phyloP scores from a whole-genome alignment of 2,797 vertebrate species.

The Bovichtus diacanthus region DNA sequence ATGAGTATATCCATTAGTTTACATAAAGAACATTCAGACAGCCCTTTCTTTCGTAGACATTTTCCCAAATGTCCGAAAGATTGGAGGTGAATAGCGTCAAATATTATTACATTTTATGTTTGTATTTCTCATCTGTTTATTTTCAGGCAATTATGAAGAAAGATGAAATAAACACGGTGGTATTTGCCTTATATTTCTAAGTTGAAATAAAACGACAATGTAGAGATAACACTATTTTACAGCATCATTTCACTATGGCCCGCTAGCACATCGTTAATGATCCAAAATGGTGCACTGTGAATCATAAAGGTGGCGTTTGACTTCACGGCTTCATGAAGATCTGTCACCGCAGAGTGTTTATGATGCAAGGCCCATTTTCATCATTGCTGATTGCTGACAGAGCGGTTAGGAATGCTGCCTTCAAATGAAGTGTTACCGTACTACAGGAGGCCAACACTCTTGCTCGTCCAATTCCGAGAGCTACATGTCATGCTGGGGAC shows the following conservation, averaged over 20 bases:
- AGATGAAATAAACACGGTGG: slow-evolving; percentile 76
- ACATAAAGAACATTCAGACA: slow-evolving; percentile 76
- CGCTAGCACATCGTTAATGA: slow-evolving; percentile 73
- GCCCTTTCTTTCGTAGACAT: slow-evolving; percentile 83
- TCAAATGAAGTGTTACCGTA: slow-evolving; percentile 89
- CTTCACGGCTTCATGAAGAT: slow-evolving; percentile 22
- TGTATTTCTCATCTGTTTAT: slow-evolving; percentile 77
- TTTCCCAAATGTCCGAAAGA: slow-evolving; percentile 85
- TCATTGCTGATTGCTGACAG: slow-evolving; percentile 72
- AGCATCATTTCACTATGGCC: slow-evolving; percentile 81
- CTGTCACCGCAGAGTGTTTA: slow-evolving; percentile 5
- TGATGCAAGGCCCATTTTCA: slow-evolving; percentile 72
- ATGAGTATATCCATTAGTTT: slow-evolving; percentile 74
- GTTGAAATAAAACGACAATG: slow-evolving; percentile 80
- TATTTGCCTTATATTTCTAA: slow-evolving; percentile 73
- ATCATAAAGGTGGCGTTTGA: slow-evolving; percentile 36
- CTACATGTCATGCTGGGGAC: slow-evolving; percentile 85
- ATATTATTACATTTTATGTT: slow-evolving; percentile 72
- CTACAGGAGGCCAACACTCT: slow-evolving; percentile 89
- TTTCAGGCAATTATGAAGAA: slow-evolving; percentile 80
- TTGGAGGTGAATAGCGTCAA: slow-evolving; percentile 69
- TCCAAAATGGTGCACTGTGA: slow-evolving; percentile 69
- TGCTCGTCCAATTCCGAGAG: slow-evolving; percentile 80
- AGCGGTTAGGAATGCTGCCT: slow-evolving; percentile 82
- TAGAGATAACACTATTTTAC: slow-evolving; percentile 90